A percentile compares a stretch with the other conserved stretches of the same genome.
Conservation (phyloP, 2,888 invertebrate genomes). For the Oscheius sp. region DNA sequence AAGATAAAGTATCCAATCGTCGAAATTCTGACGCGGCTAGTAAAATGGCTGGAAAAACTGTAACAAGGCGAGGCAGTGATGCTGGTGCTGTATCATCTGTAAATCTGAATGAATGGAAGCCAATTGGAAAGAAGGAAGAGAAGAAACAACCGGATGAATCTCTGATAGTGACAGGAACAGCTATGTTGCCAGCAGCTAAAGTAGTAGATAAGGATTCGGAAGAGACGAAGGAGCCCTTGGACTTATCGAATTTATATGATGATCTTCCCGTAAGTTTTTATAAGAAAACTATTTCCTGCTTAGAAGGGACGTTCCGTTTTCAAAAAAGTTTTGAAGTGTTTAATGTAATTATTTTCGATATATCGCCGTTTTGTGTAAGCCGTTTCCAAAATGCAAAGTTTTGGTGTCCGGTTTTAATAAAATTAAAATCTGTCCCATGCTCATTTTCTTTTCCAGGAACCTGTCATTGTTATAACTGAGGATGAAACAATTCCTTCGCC, state of each 20-base stretch:
- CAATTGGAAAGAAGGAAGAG: conserved; percentile 2
- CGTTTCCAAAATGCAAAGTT: not conserved
- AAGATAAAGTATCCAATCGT: conserved; percentile 7
- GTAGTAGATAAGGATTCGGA: not conserved
- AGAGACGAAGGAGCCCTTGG: not conserved
- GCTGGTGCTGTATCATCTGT: not conserved
- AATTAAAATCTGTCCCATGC: not conserved
- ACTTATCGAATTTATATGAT: conserved; percentile 15
- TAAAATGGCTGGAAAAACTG: not conserved
- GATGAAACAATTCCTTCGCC: not conserved
- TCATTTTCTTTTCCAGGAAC: conserved; percentile 1
- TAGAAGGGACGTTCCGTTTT: not conserved
- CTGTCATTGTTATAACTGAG: not conserved
- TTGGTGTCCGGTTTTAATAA: not conserved
- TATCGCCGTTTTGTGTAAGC: no score
- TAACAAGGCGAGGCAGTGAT: conserved; percentile 16
- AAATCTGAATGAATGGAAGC: conserved; percentile 19
- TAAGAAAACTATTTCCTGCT: not conserved
- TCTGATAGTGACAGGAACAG: not conserved
- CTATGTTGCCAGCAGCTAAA: not conserved
- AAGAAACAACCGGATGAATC: not conserved
- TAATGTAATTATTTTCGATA: no score
- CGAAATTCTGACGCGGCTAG: conserved; percentile 25
- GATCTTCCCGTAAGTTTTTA: not conserved
- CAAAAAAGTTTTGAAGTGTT: not conserved